Evolutionary conservation across 2,888 invertebrate species (phyloP).

Genomic region (Orthosia incerta): DNA sequence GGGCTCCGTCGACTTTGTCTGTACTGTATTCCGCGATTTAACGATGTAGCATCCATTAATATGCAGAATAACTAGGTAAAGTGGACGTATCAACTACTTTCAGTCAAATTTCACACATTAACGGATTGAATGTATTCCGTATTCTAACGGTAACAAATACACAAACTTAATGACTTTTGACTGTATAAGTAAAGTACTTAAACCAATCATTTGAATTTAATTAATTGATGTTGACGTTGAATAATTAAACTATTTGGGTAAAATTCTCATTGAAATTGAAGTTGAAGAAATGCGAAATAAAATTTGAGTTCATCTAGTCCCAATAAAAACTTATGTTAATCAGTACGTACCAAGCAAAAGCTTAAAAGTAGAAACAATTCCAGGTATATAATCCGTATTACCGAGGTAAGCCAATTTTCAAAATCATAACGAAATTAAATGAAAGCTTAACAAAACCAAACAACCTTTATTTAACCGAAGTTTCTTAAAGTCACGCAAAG

Average conservation of each 20-base stretch:
- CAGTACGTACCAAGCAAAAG: neutral
- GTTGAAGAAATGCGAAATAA: neutral
- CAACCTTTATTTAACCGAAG: slow-evolving; percentile 60
- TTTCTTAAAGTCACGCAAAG: slow-evolving; percentile 66
- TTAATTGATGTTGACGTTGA: neutral
- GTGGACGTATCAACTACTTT: too few species aligned
- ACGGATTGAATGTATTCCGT: too few species aligned
- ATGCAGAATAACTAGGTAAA: too few species aligned
- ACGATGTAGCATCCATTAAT: too few species aligned
- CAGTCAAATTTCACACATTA: too few species aligned
- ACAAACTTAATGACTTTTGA: neutral
- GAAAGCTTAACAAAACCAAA: slow-evolving; percentile 57
- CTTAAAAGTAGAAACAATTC: slow-evolving; percentile 18
- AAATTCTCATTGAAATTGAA: neutral
- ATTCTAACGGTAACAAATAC: too few species aligned
- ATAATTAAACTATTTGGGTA: neutral
- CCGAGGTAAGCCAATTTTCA: slow-evolving; percentile 35
- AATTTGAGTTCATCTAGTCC: neutral
- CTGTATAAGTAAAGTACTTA: neutral
- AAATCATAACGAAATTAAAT: slow-evolving; percentile 58
- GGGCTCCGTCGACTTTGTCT: too few species aligned
- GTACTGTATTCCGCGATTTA: too few species aligned
- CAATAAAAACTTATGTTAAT: slow-evolving; percentile 6
- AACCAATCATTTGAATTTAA: neutral
- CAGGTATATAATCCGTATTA: slow-evolving; percentile 36